Conservation (phyloP, 2,888 invertebrate genomes). For the Craniophora ligustri region DNA sequence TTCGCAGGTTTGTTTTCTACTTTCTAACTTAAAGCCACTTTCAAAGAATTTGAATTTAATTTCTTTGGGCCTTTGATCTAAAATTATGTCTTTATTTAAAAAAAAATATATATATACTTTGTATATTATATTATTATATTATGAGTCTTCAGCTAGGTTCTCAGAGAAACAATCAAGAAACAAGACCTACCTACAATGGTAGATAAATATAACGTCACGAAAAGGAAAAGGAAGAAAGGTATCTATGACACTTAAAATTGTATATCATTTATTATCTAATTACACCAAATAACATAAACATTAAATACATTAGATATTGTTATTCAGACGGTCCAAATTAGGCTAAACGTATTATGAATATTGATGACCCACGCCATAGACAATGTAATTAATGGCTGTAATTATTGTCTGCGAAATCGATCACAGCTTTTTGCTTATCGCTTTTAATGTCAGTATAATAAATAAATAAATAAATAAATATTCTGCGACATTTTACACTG, state of each 20-base stretch:
- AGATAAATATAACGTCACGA: no score
- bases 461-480: no score
- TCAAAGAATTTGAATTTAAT: conserved; percentile 2
- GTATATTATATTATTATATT: no score
- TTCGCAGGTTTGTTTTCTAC: conserved; percentile 7
- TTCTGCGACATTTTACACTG: no score
- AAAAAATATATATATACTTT: no score
- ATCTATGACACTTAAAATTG: no score
- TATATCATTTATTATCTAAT: no score
- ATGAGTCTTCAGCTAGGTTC: no score
- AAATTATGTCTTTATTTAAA: conserved; percentile 20
- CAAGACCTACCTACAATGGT: no score
- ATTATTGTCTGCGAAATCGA: conserved; percentile 12
- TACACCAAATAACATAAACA: background rate
- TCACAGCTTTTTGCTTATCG: conserved; percentile 12
- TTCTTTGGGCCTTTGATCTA: conserved; percentile 28
- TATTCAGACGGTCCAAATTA: conserved; percentile 30
- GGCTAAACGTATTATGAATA: conserved; percentile 56
- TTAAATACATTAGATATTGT: background rate
- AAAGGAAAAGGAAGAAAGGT: no score
- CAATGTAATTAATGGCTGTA: conserved; percentile 41
- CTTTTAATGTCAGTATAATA: background rate
- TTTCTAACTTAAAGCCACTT: conserved; percentile 25
- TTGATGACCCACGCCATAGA: conserved; percentile 45
- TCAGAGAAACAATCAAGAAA: no score